Evolutionary conservation across 2,888 invertebrate species (phyloP), one percentile per base, ranked within the genome.

Genomic region (Hirudinaria manillensis): DNA sequence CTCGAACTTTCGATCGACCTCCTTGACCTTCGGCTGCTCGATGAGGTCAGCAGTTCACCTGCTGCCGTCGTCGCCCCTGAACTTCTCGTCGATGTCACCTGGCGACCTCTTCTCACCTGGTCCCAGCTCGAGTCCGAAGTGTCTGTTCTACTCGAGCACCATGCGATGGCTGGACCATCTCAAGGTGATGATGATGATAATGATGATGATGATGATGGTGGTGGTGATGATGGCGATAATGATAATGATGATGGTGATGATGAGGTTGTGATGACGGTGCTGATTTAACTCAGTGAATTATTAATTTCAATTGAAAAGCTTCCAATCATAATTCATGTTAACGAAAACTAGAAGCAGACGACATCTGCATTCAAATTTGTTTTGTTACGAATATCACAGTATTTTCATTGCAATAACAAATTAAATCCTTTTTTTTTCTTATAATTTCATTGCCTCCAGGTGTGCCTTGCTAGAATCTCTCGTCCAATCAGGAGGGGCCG

Each of bases 111-210:
- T 61, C 61, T 61, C 61, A 24, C 61, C 61, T 24, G 61, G 61
- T 21, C 61, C 61, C 3, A 61, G 61, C 61, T 61, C 61, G 61
- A 61, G 61, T n/a, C 61, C 61, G 13, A 61, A 29, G 70, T 83
- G 81, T 77, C 88, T 94, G 3, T 88, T 96, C 0, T 97, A 94
- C 83, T 95, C 96, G 72, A 95, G 94, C 81, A 97, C 97, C 0
- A 87, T 97, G 38, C 89, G 93, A 79, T 97, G 97, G 93, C 93
- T 97, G 84, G 96, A 97, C 85, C 95, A 94, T 82, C 88, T 99
- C 45, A 95, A 96, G 86, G 88, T 96, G 45, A 45, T 3, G 45
- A 73, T 68, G 65, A 74, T 55, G 38, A 56, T 53, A 24, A 66
- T 51, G 70, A 51, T 45, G 51, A 70, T 45, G 70, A 70, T 70